These are phyloP conservation scores for Tribolium madens DNA, from an alignment of 1,140 invertebrate species.

Conservation along the genomic window DNA sequence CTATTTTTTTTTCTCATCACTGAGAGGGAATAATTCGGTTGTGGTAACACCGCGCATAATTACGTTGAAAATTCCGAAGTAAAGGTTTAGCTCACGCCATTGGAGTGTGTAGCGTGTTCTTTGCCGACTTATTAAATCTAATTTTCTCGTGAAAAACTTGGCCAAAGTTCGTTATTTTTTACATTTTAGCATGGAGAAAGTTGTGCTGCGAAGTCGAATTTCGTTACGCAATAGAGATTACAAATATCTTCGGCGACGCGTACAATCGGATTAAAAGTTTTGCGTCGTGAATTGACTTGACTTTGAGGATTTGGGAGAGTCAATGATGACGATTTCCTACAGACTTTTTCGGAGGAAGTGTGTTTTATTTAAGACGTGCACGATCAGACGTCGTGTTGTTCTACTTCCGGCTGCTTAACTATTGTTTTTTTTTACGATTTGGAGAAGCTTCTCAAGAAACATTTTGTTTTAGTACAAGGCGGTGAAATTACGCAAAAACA, in stretches of 20 bases:
- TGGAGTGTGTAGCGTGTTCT: too few relatives aligned
- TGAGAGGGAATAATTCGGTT: too few relatives aligned
- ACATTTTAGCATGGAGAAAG: constrained; percentile 32
- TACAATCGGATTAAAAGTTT: constrained; percentile 45
- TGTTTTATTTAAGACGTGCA: not conserved
- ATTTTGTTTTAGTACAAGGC: constrained; percentile 1
- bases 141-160: constrained; percentile 31
- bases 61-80: too few relatives aligned
- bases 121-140: constrained; percentile 29
- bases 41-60: too few relatives aligned
- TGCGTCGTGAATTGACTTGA: constrained; percentile 15
- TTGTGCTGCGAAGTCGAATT: constrained; percentile 19
- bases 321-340: constrained; percentile 17
- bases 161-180: constrained; percentile 34
- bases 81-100: too few relatives aligned
- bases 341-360: constrained; percentile 2
- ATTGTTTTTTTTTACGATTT: not conserved
- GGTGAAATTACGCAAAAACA: too few relatives aligned
- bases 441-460: not conserved
- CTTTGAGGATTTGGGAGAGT: constrained; percentile 14
- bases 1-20: too few relatives aligned
- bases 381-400: too few relatives aligned
- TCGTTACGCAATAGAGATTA: constrained; percentile 41
- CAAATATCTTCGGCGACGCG: constrained; percentile 34
- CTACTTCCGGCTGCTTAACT: too few relatives aligned